Conservation (phyloP, 2,888 invertebrate species). For the Euzetes globulus region DNA sequence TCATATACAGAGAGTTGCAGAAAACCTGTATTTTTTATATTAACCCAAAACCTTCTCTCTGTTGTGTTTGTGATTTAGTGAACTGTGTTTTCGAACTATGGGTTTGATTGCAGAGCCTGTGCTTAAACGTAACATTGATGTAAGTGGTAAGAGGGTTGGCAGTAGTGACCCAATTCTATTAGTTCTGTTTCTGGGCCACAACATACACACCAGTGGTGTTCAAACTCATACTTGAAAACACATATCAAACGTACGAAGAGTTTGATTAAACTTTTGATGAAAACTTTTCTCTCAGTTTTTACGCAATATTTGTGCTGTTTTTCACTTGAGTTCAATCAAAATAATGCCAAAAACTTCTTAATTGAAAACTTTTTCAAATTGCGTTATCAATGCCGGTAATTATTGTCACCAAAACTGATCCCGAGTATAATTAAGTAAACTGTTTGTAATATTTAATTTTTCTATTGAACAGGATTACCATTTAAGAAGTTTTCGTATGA, state of each 20-base stretch:
- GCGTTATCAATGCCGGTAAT: slow-evolving; percentile 25
- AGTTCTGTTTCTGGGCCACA: slow-evolving; percentile 32
- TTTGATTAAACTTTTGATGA: background rate
- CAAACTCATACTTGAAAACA: slow-evolving; percentile 1
- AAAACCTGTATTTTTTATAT: slow-evolving; percentile 24
- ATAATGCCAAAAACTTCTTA: background rate
- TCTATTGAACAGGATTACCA: slow-evolving; percentile 37
- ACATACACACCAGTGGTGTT: background rate
- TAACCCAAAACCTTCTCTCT: slow-evolving; percentile 28
- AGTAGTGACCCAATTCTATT: slow-evolving; percentile 33
- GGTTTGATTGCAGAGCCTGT: background rate
- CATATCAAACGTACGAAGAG: slow-evolving; percentile 12
- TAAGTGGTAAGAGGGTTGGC: slow-evolving; percentile 22
- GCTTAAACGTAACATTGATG: slow-evolving; percentile 21
- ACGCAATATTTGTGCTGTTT: background rate
- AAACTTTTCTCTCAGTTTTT: background rate
- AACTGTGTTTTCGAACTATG: background rate
- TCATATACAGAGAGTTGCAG: background rate
- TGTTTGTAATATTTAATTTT: background rate
- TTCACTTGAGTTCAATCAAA: background rate
- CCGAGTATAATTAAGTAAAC: background rate
- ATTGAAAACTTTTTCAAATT: background rate
- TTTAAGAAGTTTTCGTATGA: slow-evolving; percentile 39
- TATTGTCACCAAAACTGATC: background rate
- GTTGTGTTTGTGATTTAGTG: background rate